Conservation (phyloP, 2,113 vertebrate genomes). For the Hypanus sabinus region DNA sequence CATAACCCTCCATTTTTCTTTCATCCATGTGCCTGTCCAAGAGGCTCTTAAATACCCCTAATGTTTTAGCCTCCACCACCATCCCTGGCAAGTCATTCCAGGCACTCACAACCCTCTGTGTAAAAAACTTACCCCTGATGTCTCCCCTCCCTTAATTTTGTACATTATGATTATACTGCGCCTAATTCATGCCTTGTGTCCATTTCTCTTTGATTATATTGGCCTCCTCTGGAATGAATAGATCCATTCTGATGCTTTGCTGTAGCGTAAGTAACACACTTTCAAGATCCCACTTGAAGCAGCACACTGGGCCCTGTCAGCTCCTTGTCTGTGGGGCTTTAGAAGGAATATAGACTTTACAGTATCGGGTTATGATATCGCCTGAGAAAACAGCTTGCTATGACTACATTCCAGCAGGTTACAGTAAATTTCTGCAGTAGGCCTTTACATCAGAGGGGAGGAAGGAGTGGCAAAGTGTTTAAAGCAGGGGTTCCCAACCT, state of each 20-base stretch:
- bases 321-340: not conserved
- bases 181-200: not conserved
- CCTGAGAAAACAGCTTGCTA: not conserved
- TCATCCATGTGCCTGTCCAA: no score
- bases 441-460: not conserved
- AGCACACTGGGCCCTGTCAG: not conserved
- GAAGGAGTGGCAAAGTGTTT: not conserved
- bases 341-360: not conserved
- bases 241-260: not conserved
- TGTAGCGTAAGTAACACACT: not conserved
- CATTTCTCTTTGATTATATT: not conserved
- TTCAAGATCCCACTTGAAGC: not conserved
- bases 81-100: no score
- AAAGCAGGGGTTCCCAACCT: not conserved
- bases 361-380: not conserved
- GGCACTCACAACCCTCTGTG: no score
- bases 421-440: not conserved
- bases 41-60: no score
- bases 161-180: not conserved
- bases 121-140: no score
- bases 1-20: no score
- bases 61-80: no score
- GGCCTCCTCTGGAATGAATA: not conserved
- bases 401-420: not conserved
- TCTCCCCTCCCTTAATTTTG: no score